These are phyloP conservation scores for Drosophila bocki DNA, from an alignment of 1,140 invertebrate species.

Conservation along the genomic window DNA sequence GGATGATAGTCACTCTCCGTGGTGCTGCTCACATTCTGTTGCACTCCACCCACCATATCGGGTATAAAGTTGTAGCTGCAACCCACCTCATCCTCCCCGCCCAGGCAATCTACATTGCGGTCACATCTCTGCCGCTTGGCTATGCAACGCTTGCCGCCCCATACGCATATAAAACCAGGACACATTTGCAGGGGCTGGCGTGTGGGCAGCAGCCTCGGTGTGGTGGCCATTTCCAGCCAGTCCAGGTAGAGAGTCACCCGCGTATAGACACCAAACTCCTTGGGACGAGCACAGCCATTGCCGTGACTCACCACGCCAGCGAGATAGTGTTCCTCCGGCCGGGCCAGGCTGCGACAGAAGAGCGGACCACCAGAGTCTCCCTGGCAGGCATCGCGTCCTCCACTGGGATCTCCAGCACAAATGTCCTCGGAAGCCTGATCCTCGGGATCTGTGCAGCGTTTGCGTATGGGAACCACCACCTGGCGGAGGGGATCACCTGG, in stretches of 20 bases:
- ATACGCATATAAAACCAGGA: slow-evolving; percentile 89
- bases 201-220: slow-evolving; percentile 45
- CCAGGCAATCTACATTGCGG: slow-evolving; percentile 90
- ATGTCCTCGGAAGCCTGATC: slow-evolving; percentile 89
- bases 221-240: slow-evolving; percentile 88
- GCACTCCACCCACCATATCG: slow-evolving; percentile 64
- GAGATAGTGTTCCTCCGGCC: slow-evolving; percentile 89
- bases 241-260: slow-evolving; percentile 89
- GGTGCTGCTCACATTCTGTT: slow-evolving; percentile 42
- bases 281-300: slow-evolving; percentile 91
- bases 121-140: slow-evolving; percentile 89
- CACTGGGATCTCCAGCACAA: slow-evolving; percentile 90
- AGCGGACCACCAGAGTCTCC: slow-evolving; percentile 92
- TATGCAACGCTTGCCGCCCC: slow-evolving; percentile 89
- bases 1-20: slow-evolving; percentile 73
- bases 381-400: slow-evolving; percentile 92
- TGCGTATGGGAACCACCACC: slow-evolving; percentile 87
- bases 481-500: slow-evolving; percentile 87
- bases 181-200: slow-evolving; percentile 87
- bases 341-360: slow-evolving; percentile 89
- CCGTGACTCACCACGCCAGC: slow-evolving; percentile 93
- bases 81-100: slow-evolving; percentile 91
- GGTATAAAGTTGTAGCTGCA: slow-evolving; percentile 86
- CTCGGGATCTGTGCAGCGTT: slow-evolving; percentile 86
- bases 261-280: slow-evolving; percentile 93